These are phyloP conservation scores for Polydrusus pterygomalis DNA, from an alignment of 2,888 invertebrate genomes.

Conservation along the genomic window DNA sequence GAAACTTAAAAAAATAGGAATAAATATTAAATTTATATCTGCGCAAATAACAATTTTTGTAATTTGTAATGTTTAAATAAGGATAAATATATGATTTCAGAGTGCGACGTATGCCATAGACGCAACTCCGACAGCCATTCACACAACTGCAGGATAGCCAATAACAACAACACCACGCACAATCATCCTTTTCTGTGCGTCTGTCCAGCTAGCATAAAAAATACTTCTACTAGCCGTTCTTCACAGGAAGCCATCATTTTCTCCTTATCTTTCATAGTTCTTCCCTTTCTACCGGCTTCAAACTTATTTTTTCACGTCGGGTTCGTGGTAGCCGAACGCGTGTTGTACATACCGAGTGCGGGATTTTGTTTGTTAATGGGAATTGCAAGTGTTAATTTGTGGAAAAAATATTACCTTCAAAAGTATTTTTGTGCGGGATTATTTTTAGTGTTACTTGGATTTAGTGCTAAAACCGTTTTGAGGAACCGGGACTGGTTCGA, in stretches of 20 bases:
- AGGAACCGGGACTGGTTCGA: conserved; percentile 94
- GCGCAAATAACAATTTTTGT: too few relatives aligned
- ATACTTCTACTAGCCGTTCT: conserved; percentile 25
- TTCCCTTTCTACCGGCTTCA: conserved; percentile 96
- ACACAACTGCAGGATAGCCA: conserved; percentile 80
- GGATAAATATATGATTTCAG: conserved; percentile 41
- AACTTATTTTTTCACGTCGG: conserved; percentile 98
- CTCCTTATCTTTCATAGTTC: conserved; percentile 85
- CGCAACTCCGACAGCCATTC: conserved; percentile 81
- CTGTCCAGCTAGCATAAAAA: conserved; percentile 63
- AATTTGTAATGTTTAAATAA: conserved; percentile 4
- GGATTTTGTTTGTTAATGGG: conserved; percentile 94
- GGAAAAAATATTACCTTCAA: conserved; percentile 67
- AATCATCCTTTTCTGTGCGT: conserved; percentile 74
- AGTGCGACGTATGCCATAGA: conserved; percentile 82
- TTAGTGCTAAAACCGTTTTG: conserved; percentile 85
- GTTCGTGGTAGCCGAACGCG: conserved; percentile 97
- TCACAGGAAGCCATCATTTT: conserved; percentile 64
- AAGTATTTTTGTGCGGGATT: conserved; percentile 73
- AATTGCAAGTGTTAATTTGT: conserved; percentile 79
- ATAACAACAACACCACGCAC: conserved; percentile 79
- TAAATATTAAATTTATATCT: too few relatives aligned
- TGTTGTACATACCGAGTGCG: conserved; percentile 96
- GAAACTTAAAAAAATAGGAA: too few relatives aligned
- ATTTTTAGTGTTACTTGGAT: conserved; percentile 77